Evolutionary conservation across 2,113 vertebrate genomes (phyloP).

Genomic region (Okapia johnstoni): DNA sequence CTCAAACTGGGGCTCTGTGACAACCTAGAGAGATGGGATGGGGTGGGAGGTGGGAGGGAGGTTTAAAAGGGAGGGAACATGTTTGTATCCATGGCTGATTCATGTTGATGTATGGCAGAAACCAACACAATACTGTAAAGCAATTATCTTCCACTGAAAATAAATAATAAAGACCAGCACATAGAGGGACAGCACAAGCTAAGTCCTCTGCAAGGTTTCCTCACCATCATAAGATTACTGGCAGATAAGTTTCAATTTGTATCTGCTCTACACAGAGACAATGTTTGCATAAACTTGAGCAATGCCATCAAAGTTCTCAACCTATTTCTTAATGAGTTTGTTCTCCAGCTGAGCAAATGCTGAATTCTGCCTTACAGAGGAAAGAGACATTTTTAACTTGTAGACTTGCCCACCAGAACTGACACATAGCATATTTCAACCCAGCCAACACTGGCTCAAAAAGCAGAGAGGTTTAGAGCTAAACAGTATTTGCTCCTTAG

Average conservation of each 20-base stretch:
- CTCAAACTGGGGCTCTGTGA: background rate
- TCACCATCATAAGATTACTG: background rate
- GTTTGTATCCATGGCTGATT: background rate
- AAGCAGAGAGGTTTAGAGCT: background rate
- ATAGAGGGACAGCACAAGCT: background rate
- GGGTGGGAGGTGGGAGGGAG: background rate
- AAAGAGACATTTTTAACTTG: background rate
- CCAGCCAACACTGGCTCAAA: background rate
- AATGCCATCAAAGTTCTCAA: background rate
- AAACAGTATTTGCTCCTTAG: background rate
- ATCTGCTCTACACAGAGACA: background rate
- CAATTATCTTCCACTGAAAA: background rate
- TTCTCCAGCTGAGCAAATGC: conserved; percentile 7
- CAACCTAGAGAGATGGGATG: background rate
- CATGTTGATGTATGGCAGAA: background rate
- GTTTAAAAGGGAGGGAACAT: background rate
- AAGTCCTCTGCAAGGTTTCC: background rate
- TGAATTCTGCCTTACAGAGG: background rate
- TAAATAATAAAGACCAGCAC: background rate
- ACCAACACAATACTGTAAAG: background rate
- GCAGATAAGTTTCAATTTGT: background rate
- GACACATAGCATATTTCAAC: background rate
- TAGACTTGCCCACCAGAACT: background rate
- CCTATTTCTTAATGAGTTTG: background rate
- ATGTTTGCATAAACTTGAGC: conserved; percentile 24